Percentiles rank a stretch among this genome's conserved stretches.
phyloP scores from a whole-genome alignment of 1,140 invertebrate species.

The Trichogramma pretiosum region DNA sequence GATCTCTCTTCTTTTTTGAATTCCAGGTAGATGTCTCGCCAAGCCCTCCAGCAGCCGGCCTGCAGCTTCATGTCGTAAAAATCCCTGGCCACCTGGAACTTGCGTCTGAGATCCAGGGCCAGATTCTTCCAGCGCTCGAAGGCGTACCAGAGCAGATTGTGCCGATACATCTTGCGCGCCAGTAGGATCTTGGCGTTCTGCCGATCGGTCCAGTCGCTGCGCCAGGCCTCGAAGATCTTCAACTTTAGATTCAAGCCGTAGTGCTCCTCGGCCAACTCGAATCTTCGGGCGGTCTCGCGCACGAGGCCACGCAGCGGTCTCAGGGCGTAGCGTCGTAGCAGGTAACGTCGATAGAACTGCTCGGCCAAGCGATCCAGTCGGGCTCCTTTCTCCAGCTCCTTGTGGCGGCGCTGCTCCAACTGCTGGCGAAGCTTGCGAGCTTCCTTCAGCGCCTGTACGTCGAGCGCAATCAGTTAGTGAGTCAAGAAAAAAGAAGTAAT shows the following conservation, averaged over 20 bases:
- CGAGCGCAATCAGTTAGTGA: too few relatives aligned
- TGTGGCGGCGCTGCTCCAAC: slow-evolving; percentile 25
- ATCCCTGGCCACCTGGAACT: slow-evolving; percentile 33
- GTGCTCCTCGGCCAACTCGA: slow-evolving; percentile 25
- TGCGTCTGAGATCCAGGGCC: slow-evolving; percentile 20
- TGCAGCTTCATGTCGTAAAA: slow-evolving; percentile 33
- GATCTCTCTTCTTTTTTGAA: slow-evolving; percentile 15
- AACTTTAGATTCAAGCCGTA: slow-evolving; percentile 19
- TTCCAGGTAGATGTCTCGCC: slow-evolving; percentile 20
- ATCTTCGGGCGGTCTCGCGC: slow-evolving; percentile 22
- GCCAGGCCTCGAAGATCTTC: slow-evolving; percentile 28
- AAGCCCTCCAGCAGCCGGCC: slow-evolving; percentile 23
- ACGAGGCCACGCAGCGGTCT: slow-evolving; percentile 28
- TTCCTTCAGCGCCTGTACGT: slow-evolving; percentile 21
- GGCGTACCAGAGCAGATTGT: slow-evolving; percentile 23
- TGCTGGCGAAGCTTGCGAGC: slow-evolving; percentile 30
- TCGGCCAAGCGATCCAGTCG: slow-evolving; percentile 24
- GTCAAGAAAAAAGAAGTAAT: too few relatives aligned
- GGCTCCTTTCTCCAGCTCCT: slow-evolving; percentile 27
- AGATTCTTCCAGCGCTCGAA: slow-evolving; percentile 29
- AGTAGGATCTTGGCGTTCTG: slow-evolving; percentile 20
- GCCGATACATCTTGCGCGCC: slow-evolving; percentile 20
- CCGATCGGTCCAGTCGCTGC: slow-evolving; percentile 15
- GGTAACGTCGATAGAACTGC: slow-evolving; percentile 30
- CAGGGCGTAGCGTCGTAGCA: slow-evolving; percentile 31